Evolutionary conservation across 1,140 invertebrate genomes (phyloP).

Genomic region (Bombus picipes): DNA sequence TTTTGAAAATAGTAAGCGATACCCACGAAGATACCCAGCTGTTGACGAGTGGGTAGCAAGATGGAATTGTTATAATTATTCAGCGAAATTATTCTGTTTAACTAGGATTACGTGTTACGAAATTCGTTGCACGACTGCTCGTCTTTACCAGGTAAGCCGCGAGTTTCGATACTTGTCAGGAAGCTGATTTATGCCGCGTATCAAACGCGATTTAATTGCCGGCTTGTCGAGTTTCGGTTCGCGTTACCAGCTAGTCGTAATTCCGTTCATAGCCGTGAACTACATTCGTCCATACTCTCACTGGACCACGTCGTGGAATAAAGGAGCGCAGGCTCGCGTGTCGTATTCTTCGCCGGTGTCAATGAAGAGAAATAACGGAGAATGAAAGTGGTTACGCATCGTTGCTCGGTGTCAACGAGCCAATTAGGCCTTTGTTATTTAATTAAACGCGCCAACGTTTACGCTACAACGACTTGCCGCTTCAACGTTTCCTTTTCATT

Average conservation of each 20-base stretch:
- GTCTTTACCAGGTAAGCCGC: background rate
- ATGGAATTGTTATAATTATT: too few relatives aligned
- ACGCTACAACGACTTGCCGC: background rate
- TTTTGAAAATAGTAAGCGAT: too few relatives aligned
- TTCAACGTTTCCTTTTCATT: too few relatives aligned
- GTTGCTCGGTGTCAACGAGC: constrained; percentile 30
- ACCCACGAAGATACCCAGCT: too few relatives aligned
- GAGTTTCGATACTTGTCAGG: background rate
- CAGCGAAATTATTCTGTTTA: too few relatives aligned
- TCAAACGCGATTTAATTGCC: constrained; percentile 8
- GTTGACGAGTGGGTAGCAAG: too few relatives aligned
- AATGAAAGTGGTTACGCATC: constrained; percentile 50
- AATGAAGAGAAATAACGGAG: constrained; percentile 48
- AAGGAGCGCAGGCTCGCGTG: constrained; percentile 7
- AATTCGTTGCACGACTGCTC: too few relatives aligned
- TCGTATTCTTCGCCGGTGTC: constrained; percentile 33
- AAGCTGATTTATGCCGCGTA: background rate
- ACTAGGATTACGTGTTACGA: too few relatives aligned
- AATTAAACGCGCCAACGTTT: constrained; percentile 21
- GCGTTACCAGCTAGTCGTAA: background rate
- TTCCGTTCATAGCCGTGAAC: constrained; percentile 23
- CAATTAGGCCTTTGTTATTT: constrained; percentile 35
- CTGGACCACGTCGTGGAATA: background rate
- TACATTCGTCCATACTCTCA: constrained; percentile 1
- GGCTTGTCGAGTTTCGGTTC: background rate